Evolutionary conservation across 2,888 invertebrate species (phyloP).

Genomic region (Sarcophaga rosellei): DNA sequence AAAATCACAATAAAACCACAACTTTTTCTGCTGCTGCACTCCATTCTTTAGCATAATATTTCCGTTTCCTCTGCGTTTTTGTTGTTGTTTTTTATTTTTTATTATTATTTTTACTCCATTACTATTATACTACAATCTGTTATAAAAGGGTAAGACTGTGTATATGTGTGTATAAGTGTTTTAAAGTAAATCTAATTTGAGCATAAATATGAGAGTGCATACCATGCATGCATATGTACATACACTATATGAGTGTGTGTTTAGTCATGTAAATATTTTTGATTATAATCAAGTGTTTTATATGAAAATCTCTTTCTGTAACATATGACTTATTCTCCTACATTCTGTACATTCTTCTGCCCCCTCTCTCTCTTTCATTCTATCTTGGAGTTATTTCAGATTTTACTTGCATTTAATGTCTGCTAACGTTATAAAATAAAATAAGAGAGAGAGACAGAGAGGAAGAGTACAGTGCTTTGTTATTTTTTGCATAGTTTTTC

Average conservation of each 20-base stretch:
- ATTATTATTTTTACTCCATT: not conserved
- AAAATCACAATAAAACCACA: not conserved
- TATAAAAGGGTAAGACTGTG: not conserved
- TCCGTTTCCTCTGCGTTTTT: conserved; percentile 8
- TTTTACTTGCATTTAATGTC: not conserved
- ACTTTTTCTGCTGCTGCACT: not conserved
- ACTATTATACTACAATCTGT: not conserved
- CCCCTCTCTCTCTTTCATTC: not conserved
- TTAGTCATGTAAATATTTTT: conserved; percentile 28
- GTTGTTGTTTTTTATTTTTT: not conserved
- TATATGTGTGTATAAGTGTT: conserved; percentile 9
- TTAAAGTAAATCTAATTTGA: conserved; percentile 52
- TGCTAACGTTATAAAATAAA: no score
- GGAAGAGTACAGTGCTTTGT: no score
- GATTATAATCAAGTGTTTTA: conserved; percentile 43
- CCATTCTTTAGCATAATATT: conserved; percentile 43
- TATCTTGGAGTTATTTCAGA: not conserved
- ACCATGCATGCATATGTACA: not conserved
- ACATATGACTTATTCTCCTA: conserved; percentile 50
- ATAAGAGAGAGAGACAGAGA: no score
- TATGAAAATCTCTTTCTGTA: conserved; percentile 31
- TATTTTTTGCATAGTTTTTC: not conserved
- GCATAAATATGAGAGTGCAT: conserved; percentile 17
- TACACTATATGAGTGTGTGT: not conserved
- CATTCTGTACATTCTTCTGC: not conserved